Evolutionary conservation across 1,140 invertebrate species (phyloP).

Genomic region (Drosophila asahinai): DNA sequence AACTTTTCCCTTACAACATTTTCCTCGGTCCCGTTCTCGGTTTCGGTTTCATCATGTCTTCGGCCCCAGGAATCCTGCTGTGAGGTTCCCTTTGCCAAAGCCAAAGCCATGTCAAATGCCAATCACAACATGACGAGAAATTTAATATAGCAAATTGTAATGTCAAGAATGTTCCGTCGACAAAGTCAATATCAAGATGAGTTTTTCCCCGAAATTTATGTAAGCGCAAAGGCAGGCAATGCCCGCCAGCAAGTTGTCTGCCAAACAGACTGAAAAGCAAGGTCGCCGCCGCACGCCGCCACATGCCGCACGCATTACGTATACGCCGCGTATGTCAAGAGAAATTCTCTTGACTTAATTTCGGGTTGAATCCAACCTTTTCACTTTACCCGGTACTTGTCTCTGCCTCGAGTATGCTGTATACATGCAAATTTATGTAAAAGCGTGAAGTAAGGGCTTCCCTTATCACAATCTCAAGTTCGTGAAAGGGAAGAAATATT

Average conservation of each 20-base stretch:
- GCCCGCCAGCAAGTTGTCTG: slow-evolving; percentile 29
- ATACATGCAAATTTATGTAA: slow-evolving; percentile 13
- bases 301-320: slow-evolving; percentile 46
- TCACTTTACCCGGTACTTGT: not conserved
- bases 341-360: slow-evolving; percentile 38
- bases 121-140: slow-evolving; percentile 50
- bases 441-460: not conserved
- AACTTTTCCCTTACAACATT: slow-evolving; percentile 62
- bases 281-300: slow-evolving; percentile 7
- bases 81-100: slow-evolving; percentile 2
- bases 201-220: slow-evolving; percentile 42
- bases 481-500: not conserved
- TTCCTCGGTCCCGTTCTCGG: not conserved
- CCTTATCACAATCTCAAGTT: not conserved
- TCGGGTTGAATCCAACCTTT: slow-evolving; percentile 30
- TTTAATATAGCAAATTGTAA: slow-evolving; percentile 57
- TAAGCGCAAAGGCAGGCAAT: slow-evolving; percentile 19
- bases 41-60: slow-evolving; percentile 4
- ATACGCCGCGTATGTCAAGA: slow-evolving; percentile 44
- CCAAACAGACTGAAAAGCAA: slow-evolving; percentile 17
- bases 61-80: slow-evolving; percentile 10
- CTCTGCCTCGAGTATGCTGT: slow-evolving; percentile 4
- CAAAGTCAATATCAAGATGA: slow-evolving; percentile 47
- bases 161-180: slow-evolving; percentile 51
- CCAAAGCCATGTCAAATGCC: slow-evolving; percentile 43